Evolutionary conservation across 2,797 vertebrate genomes (phyloP), one percentile per base, ranked within the genome.

Genomic region (Leptoclinus maculatus): DNA sequence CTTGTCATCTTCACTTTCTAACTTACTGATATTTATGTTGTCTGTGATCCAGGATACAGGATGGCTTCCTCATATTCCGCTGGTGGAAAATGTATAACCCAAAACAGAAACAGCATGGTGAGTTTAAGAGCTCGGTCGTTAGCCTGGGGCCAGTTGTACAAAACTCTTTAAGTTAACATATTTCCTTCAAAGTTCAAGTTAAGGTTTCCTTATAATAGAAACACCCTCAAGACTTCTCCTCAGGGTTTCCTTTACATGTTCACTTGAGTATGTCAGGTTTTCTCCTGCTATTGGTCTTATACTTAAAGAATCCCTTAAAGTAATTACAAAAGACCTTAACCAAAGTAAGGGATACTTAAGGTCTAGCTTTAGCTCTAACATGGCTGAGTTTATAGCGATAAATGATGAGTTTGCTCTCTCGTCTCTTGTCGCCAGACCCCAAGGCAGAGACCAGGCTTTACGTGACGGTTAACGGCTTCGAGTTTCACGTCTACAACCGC

Each of bases 11-110:
- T 16, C 9, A 32, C 62, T 36, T n/a, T 7, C 17, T 54, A 5
- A 56, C 32, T 78, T 4, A 54, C n/a, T 74, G 5, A 56, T 63
- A 23, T 58, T 54, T 8, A 2, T 7, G 25, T 25, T 56, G 10
- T 53, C 3, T 63, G 3, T 76, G 43, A 78, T 32, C 29, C 82
- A 99, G 98, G 95, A 98, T 99, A 93, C 98, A 99, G 86, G 98
- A 99, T 89, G 98, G 98, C 82, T 98, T 99, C 87, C 93, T 99
- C 90, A 99, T 99, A 94, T 99, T 99, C 94, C 97, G 97, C 6
- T 99, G 98, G 98, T 99, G 98, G 98, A 99, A 99, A 93, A 97
- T 99, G 96, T 99, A 98, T 87, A 99, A 99, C 90, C 98, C 98
- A 49, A 99, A 99, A 90, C 98, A 99, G 90, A 99, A 99, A 73